Conservation (phyloP, 2,113 vertebrate genomes). For the Austrofundulus limnaeus region DNA sequence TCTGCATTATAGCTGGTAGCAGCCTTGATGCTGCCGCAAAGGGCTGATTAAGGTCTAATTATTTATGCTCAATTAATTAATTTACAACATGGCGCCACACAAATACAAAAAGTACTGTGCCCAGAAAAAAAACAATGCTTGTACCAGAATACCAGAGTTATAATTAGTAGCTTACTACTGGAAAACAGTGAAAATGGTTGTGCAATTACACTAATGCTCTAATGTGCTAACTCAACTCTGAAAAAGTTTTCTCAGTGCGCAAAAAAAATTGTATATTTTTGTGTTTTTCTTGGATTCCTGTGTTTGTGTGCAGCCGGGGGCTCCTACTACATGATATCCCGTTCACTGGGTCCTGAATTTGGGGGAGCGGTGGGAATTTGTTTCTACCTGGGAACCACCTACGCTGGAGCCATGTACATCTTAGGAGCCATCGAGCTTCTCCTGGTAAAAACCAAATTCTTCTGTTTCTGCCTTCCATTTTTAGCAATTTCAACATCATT, state of each 20-base stretch:
- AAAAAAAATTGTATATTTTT: not conserved
- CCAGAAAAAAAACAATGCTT: conserved; percentile 18
- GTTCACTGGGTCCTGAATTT: conserved; percentile 96
- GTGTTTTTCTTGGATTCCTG: not conserved
- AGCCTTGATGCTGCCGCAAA: conserved; percentile 40
- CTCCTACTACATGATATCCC: conserved; percentile 99
- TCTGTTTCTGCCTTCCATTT: not conserved
- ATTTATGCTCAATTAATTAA: conserved; percentile 49
- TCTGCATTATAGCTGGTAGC: conserved; percentile 41
- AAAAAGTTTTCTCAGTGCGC: too few species aligned
- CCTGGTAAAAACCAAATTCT: conserved; percentile 83
- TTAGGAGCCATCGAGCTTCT: conserved; percentile 97
- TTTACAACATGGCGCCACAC: conserved; percentile 17
- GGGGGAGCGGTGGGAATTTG: conserved; percentile 97
- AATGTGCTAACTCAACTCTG: too few species aligned
- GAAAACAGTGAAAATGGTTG: not conserved
- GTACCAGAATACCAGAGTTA: not conserved
- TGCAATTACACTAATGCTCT: not conserved
- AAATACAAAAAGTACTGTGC: conserved; percentile 18
- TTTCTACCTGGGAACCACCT: conserved; percentile 98
- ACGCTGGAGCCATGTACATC: conserved; percentile 98
- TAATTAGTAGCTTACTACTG: conserved; percentile 2
- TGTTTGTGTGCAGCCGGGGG: conserved; percentile 86
- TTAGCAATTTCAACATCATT: too few species aligned
- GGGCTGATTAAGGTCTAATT: conserved; percentile 54